Evolutionary conservation across 2,888 invertebrate species (phyloP).

Genomic region (Scaptomyza polygonia): DNA sequence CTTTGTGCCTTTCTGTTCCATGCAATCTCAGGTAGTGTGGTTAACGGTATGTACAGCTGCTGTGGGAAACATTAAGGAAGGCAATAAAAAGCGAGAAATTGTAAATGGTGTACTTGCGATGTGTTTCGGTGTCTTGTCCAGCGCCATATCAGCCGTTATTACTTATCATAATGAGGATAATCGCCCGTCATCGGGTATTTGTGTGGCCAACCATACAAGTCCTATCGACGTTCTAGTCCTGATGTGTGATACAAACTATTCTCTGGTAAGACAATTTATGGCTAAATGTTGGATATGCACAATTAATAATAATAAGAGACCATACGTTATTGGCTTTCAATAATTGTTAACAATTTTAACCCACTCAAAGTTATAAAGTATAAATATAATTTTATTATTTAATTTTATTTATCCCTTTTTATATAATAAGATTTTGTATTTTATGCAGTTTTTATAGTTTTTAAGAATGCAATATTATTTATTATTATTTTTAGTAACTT

Average conservation of each 20-base stretch:
- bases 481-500: neutral
- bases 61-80: conserved; percentile 92
- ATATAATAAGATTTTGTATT: neutral
- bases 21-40: conserved; percentile 90
- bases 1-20: conserved; percentile 39
- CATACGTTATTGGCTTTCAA: neutral
- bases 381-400: conserved; percentile 7
- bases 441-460: neutral
- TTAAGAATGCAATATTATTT: too few relatives aligned
- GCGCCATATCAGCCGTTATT: conserved; percentile 95
- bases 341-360: neutral
- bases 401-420: neutral
- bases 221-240: conserved; percentile 98
- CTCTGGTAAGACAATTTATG: conserved; percentile 90
- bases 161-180: conserved; percentile 94
- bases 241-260: conserved; percentile 98
- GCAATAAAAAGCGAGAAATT: conserved; percentile 90
- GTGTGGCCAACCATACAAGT: conserved; percentile 99
- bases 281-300: conserved; percentile 24
- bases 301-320: neutral
- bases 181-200: conserved; percentile 92
- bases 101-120: conserved; percentile 93
- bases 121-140: conserved; percentile 96
- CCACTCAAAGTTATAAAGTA: neutral
- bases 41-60: conserved; percentile 93